Conservation (phyloP, 2,113 vertebrate genomes). For the Trogon surrucura region DNA sequence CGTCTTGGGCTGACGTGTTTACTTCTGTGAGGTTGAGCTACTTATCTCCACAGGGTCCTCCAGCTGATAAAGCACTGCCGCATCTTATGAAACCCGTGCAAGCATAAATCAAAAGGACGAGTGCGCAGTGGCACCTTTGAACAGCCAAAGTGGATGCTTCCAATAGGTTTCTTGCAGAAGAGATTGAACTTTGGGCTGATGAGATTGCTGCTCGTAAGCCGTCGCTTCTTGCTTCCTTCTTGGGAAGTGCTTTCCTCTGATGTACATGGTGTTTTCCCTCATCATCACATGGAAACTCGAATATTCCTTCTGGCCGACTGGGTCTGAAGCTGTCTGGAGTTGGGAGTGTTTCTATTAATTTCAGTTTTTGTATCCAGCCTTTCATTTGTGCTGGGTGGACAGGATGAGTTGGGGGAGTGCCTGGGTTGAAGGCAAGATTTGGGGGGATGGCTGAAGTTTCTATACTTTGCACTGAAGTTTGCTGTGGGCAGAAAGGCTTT, state of each 20-base stretch:
- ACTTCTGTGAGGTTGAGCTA: background rate
- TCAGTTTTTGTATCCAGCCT: background rate
- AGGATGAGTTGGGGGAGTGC: background rate
- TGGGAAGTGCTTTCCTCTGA: background rate
- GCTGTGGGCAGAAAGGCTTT: background rate
- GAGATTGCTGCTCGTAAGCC: background rate
- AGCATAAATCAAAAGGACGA: constrained; percentile 24
- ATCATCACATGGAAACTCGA: background rate
- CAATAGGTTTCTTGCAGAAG: background rate
- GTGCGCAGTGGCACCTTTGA: background rate
- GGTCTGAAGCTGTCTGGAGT: background rate
- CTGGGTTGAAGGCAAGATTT: background rate
- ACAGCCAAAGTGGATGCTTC: background rate
- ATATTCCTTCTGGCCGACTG: background rate
- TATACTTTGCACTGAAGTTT: background rate
- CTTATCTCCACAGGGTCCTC: background rate
- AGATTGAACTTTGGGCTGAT: background rate
- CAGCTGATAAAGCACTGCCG: constrained; percentile 16
- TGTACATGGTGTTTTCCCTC: rapidly evolving
- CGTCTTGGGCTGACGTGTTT: background rate
- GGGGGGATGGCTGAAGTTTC: background rate
- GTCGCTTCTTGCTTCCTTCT: background rate
- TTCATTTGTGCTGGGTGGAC: background rate
- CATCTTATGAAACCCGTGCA: background rate
- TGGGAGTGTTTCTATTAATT: background rate